Base-by-base conservation (phyloP, 2,113 vertebrate species). In the Vidua macroura region DNA sequence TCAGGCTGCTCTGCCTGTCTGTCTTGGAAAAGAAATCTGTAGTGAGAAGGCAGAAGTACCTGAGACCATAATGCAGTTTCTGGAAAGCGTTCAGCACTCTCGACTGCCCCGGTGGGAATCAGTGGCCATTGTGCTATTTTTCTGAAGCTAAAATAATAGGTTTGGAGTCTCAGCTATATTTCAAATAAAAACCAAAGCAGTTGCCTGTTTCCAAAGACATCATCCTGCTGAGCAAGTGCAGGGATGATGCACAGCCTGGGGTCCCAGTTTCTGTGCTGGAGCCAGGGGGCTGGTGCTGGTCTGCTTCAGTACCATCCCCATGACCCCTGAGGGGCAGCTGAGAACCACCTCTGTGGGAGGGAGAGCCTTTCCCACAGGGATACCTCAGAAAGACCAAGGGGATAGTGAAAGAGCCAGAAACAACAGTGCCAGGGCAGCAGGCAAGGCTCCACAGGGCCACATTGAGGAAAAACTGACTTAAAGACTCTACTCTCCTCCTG, bases 1-100 rank as follows among this genome's bases (percentile, higher is more conserved):
- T 95, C 51, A 30, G 91, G 52, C 91, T 92, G 73, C 79, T 91
- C 52, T 85, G 93, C 91, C 73, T 8, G 73, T 88, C 85, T 96
- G 83, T 28, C 69, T 64, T 51, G 56, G 81, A 75, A 82, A 95
- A 93, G 77, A 89, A 76, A 88, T 53, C 82, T 56, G 82, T 31
- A 56, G 70, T 31, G 91, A 81, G 92, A 28, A 91, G 73, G 79
- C 88, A 86, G 51, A 67, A 77, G 89, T 48, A 83, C 73, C 59
- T 1, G 27, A 72, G 95, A 68, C 22, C 0, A 4, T 77, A 70
- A 94, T 70, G 78, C 68, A 88, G 90, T 56, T 69, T 88, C 83
- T 94, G 92, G 91, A 91, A 75, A 64, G 86, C 15, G 1, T 81
- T 90, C 87, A 78, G 76, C 9, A 3, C 68, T 87, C 91, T 56